These are phyloP conservation scores for Camponotus floridanus DNA, from an alignment of 1,140 invertebrate genomes.

Conservation along the genomic window DNA sequence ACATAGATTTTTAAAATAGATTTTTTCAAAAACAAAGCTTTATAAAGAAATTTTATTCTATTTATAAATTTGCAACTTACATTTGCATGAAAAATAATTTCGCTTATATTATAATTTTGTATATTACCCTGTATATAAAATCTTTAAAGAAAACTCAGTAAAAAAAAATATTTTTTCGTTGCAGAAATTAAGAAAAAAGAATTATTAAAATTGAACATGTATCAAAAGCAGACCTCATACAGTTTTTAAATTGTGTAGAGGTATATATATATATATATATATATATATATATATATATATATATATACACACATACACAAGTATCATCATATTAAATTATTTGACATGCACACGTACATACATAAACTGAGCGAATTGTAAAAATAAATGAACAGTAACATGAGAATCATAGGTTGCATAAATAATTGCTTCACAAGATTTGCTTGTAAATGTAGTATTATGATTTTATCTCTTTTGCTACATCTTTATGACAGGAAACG, in stretches of 20 bases:
- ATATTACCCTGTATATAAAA: no score
- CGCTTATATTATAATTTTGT: no score
- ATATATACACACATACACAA: background rate
- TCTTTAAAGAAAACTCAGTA: background rate
- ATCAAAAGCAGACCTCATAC: conserved; percentile 10
- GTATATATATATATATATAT: conserved; percentile 6
- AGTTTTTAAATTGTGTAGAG: conserved; percentile 13
- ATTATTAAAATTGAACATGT: conserved; percentile 51
- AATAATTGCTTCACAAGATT: conserved; percentile 61
- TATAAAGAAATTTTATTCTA: no score
- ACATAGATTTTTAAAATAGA: no score
- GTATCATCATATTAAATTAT: conserved; percentile 16
- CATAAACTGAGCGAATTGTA: background rate
- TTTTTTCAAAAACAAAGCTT: no score
- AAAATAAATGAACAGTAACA: conserved; percentile 17
- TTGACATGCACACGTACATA: background rate
- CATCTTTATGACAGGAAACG: background rate
- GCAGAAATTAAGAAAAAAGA: conserved; percentile 19
- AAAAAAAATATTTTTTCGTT: conserved; percentile 13
- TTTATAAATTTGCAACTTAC: no score
- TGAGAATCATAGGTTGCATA: conserved; percentile 49
- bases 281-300: no score
- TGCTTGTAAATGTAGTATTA: conserved; percentile 69
- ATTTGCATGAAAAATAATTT: no score
- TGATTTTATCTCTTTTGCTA: conserved; percentile 49